Percentiles rank a stretch among this genome's conserved stretches.
phyloP scores from a whole-genome alignment of 1,140 invertebrate species.

The Delia radicum region DNA sequence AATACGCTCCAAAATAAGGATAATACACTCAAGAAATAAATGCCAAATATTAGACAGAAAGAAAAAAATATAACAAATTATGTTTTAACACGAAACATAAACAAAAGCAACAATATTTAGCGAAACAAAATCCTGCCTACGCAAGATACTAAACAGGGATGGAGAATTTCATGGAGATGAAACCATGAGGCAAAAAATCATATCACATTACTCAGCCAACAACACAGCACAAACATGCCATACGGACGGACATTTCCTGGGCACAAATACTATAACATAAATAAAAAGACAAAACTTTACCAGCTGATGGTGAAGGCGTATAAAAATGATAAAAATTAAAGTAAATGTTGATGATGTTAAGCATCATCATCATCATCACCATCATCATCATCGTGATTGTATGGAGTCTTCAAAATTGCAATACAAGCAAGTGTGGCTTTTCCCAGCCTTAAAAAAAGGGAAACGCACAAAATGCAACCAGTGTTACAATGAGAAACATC shows the following conservation, averaged over 20 bases:
- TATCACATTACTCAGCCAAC: slow-evolving; percentile 11
- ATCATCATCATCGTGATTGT: not conserved
- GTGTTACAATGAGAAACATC: slow-evolving; percentile 16
- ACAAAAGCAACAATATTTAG: not conserved
- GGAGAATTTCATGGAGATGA: not conserved
- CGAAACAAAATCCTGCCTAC: not conserved
- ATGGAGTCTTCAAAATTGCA: too few relatives aligned
- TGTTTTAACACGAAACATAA: slow-evolving; percentile 16
- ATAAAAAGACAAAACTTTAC: too few relatives aligned
- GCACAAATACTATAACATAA: too few relatives aligned
- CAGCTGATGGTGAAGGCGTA: slow-evolving; percentile 20
- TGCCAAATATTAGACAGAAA: not conserved
- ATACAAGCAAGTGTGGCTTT: not conserved
- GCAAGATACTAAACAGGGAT: slow-evolving; percentile 7
- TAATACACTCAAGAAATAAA: not conserved
- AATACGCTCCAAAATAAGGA: not conserved
- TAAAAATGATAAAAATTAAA: slow-evolving; percentile 17
- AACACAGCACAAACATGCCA: not conserved
- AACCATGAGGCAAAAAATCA: not conserved
- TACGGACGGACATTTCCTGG: too few relatives aligned
- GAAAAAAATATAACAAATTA: slow-evolving; percentile 13
- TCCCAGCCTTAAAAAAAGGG: not conserved
- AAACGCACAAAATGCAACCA: not conserved
- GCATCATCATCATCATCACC: not conserved
- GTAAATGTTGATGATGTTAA: not conserved